Evolutionary conservation across 2,888 invertebrate genomes (phyloP), one percentile per base, ranked within the genome.

Genomic region (Pinctada fucata): DNA sequence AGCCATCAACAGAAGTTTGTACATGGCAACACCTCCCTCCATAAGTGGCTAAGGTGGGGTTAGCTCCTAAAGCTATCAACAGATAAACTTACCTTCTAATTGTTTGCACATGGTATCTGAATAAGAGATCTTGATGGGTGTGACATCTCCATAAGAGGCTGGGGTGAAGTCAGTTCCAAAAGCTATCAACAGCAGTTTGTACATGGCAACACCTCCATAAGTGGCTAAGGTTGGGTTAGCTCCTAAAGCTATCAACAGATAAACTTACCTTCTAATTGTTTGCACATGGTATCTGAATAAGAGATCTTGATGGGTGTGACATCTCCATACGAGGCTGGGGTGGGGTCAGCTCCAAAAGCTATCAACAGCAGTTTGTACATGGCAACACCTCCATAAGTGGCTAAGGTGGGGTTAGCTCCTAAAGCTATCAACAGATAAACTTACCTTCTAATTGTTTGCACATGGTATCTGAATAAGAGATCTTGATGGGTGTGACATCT

Each of bases 51-150:
- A 91, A 81, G 8, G 86, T 85, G 0, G 98, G 97, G 93, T 98
- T 98, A 3, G 98, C 98, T 58, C 98, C 98, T 91, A 97, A 97
- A 0, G 97, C 95, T 79, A 98, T 93, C 75, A 98, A 93, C 79
- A 98, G 58, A 45, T 31, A 47, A 10, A 51, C 78, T 82, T 86
- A 92, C 92, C 91, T 84, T 87, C 87, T 6, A 93, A 82, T 73
- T 91, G 89, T 66, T 88, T 86, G n/a, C 82, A 83, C 93, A 93
- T 93, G 69, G 84, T 79, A 13, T 88, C 83, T 2, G 91, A 94
- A 64, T 93, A 82, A 2, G 90, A 88, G 13, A 91, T 86, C 86
- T 95, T 95, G 79, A 96, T 93, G 0, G 97, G 96, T 0, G 96
- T 96, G 86, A 95, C 95, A 72, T 97, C 98, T 4, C 87, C 85